These are phyloP conservation scores for Anguilla rostrata DNA, from an alignment of 2,113 vertebrate species.

Conservation along the genomic window DNA sequence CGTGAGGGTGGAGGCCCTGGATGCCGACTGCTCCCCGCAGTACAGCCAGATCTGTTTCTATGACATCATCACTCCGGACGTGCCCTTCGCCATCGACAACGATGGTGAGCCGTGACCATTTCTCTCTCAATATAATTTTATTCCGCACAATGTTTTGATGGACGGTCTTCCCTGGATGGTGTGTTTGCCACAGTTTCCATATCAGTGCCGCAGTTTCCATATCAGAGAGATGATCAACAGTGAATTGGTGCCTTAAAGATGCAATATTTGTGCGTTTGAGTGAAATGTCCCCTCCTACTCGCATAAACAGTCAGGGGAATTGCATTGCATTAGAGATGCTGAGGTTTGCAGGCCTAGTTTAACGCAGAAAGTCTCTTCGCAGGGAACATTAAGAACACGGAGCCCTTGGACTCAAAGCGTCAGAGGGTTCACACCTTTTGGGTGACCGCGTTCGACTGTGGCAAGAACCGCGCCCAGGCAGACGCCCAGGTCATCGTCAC, in stretches of 20 bases:
- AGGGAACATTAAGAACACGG: conserved; percentile 98
- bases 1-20: conserved; percentile 89
- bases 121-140: background rate
- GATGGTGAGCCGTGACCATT: conserved; percentile 77
- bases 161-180: background rate
- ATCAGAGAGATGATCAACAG: too few relatives aligned
- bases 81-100: conserved; percentile 95
- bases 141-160: background rate
- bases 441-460: conserved; percentile 96
- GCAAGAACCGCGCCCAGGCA: conserved; percentile 92
- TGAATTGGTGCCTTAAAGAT: too few relatives aligned
- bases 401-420: conserved; percentile 88
- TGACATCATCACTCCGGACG: conserved; percentile 94
- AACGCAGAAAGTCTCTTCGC: conserved; percentile 28
- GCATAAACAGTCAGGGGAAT: background rate
- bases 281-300: background rate
- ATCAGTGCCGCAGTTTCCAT: background rate
- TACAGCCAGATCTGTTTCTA: conserved; percentile 99
- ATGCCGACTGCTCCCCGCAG: conserved; percentile 94
- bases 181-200: background rate
- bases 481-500: conserved; percentile 93
- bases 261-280: background rate
- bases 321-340: background rate
- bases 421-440: conserved; percentile 89
- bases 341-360: background rate